phyloP scores from a whole-genome alignment of 1,140 invertebrate species.

The Drosophila yakuba region DNA sequence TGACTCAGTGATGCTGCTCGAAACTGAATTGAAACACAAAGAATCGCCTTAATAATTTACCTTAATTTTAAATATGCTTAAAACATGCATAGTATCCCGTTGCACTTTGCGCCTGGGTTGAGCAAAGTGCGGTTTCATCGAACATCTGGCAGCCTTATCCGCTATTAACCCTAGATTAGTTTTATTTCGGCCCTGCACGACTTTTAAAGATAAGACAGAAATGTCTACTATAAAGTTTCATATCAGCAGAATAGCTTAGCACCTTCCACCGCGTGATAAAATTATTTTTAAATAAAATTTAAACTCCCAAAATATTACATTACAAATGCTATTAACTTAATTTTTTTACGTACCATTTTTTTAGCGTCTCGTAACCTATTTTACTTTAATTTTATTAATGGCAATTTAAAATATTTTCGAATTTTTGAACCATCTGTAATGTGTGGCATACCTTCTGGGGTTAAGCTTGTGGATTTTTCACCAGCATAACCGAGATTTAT shows the following conservation, averaged over 20 bases:
- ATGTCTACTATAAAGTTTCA: not conserved
- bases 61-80: not conserved
- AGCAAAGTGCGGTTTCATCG: constrained; percentile 3
- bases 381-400: no score
- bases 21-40: not conserved
- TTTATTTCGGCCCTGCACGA: not conserved
- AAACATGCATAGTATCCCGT: not conserved
- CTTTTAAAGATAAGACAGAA: not conserved
- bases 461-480: constrained; percentile 5
- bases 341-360: not conserved
- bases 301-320: no score
- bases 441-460: constrained; percentile 9
- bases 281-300: no score
- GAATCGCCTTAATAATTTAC: not conserved
- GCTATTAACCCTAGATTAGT: constrained; percentile 19
- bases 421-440: not conserved
- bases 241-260: not conserved
- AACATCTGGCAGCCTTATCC: constrained; percentile 20
- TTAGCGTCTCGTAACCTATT: not conserved
- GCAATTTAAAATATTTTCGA: not conserved
- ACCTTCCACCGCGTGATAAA: not conserved
- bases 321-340: not conserved
- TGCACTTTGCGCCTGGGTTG: not conserved
- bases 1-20: constrained; percentile 5
- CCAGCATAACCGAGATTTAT: constrained; percentile 3